These are phyloP conservation scores for Micromys minutus DNA, from an alignment of 2,113 vertebrate species.

Conservation along the genomic window DNA sequence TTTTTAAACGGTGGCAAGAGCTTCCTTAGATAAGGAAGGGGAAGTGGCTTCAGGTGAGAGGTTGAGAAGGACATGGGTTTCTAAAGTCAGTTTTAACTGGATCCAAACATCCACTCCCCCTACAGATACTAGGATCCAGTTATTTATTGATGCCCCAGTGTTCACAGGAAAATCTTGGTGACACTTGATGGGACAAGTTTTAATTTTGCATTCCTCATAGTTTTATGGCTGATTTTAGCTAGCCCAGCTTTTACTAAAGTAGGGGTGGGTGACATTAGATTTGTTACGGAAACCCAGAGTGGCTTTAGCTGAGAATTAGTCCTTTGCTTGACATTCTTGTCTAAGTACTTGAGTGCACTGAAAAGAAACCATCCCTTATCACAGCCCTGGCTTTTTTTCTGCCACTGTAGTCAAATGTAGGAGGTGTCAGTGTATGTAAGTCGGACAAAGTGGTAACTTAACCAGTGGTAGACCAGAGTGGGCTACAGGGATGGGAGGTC, in stretches of 20 bases:
- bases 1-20: neutral
- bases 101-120: neutral
- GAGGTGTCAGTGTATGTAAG: neutral
- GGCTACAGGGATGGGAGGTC: neutral
- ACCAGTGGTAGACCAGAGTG: neutral
- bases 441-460: neutral
- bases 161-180: neutral
- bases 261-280: neutral
- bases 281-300: neutral
- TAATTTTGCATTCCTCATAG: neutral
- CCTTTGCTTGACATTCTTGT: neutral
- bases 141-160: neutral
- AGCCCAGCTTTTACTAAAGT: neutral
- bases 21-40: neutral
- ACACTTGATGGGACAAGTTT: neutral
- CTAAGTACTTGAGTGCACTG: neutral
- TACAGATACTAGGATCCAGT: neutral
- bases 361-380: neutral
- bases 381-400: neutral
- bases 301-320: neutral
- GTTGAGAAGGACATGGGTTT: neutral
- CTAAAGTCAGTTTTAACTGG: neutral
- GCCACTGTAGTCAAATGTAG: neutral
- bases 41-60: neutral
- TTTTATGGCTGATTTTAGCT: constrained; percentile 36